Evolutionary conservation across 2,113 vertebrate species (phyloP).

Genomic region (Lontra canadensis): DNA sequence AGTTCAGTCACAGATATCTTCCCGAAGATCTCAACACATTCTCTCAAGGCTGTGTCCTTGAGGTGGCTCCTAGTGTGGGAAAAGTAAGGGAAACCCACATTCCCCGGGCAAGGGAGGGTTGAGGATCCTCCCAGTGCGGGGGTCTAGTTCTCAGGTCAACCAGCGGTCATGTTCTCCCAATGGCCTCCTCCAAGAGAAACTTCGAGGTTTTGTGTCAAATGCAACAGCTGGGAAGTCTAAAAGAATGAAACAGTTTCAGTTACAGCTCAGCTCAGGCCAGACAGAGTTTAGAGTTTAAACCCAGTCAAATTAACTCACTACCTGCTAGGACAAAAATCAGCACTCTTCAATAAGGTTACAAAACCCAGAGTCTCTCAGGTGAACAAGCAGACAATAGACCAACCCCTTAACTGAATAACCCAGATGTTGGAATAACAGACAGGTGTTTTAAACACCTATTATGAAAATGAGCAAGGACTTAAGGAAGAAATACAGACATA

Average conservation of each 20-base stretch:
- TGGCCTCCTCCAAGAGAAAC: not conserved
- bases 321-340: not conserved
- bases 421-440: not conserved
- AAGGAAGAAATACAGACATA: not conserved
- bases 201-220: not conserved
- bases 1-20: not conserved
- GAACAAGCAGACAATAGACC: not conserved
- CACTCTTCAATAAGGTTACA: not conserved
- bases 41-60: too few species aligned
- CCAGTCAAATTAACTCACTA: not conserved
- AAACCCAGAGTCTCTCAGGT: not conserved
- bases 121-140: not conserved
- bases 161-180: not conserved
- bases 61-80: not conserved
- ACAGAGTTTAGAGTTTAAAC: not conserved
- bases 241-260: not conserved
- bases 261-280: not conserved
- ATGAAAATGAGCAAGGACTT: not conserved
- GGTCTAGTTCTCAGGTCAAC: not conserved
- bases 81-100: not conserved
- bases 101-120: not conserved
- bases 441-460: not conserved
- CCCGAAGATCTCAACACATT: not conserved
- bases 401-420: not conserved
- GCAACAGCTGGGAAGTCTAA: not conserved